Percentiles rank a stretch among this genome's conserved stretches.
Conservation (phyloP, 2,797 vertebrate species). For the Ispidina lecontei region DNA sequence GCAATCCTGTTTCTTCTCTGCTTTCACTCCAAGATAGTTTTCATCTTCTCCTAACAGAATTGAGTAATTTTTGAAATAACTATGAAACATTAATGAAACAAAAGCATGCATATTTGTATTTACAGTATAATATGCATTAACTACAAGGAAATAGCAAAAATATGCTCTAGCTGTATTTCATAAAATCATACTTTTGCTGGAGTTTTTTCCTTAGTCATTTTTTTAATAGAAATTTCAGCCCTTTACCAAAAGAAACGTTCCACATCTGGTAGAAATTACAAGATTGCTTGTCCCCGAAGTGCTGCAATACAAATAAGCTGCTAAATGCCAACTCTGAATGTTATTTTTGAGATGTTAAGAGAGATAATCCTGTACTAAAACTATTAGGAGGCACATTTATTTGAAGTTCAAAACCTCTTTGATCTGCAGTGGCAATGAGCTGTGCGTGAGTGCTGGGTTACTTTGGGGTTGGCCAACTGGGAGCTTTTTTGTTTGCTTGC, state of each 20-base stretch:
- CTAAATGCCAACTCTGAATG: constrained; percentile 54
- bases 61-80: background rate
- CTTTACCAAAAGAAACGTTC: background rate
- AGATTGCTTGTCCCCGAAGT: constrained; percentile 47
- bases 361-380: constrained; percentile 68
- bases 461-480: constrained; percentile 45
- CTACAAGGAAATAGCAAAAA: background rate
- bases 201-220: background rate
- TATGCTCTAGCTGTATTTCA: background rate
- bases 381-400: constrained; percentile 62
- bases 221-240: constrained; percentile 3
- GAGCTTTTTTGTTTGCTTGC: background rate
- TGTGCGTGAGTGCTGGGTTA: constrained; percentile 44
- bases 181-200: background rate
- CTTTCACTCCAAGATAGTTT: background rate
- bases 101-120: background rate
- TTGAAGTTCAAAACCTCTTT: constrained; percentile 71
- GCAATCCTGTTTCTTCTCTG: background rate
- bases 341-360: constrained; percentile 68
- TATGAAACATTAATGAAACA: background rate
- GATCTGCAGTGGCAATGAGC: constrained; percentile 65
- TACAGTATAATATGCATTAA: background rate
- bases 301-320: constrained; percentile 57
- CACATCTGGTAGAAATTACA: constrained; percentile 57
- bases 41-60: background rate